A percentile compares a stretch with the other conserved stretches of the same genome.
These are phyloP conservation scores for Monopis laevigella DNA, from an alignment of 2,888 invertebrate genomes.

Conservation along the genomic window DNA sequence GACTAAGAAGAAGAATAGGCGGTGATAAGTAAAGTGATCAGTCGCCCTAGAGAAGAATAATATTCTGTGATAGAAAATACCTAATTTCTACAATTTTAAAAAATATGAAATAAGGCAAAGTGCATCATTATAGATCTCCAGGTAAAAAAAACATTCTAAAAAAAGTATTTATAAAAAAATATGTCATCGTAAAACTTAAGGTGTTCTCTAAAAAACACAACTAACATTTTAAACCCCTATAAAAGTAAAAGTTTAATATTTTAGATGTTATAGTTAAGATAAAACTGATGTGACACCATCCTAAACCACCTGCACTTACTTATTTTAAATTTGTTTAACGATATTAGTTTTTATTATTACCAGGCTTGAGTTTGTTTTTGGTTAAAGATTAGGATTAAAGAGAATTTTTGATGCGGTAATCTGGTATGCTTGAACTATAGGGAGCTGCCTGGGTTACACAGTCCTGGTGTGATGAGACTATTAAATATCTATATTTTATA, in stretches of 20 bases:
- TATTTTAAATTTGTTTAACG: slow-evolving; percentile 17
- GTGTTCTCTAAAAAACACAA: too few species aligned
- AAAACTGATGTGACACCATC: slow-evolving; percentile 40
- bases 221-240: slow-evolving; percentile 50
- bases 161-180: too few species aligned
- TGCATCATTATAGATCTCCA: too few species aligned
- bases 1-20: too few species aligned
- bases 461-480: slow-evolving; percentile 42
- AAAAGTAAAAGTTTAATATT: slow-evolving; percentile 63
- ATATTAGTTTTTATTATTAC: slow-evolving; percentile 13
- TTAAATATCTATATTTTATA: slow-evolving; percentile 64
- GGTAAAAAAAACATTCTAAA: too few species aligned
- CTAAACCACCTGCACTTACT: slow-evolving; percentile 52
- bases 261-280: slow-evolving; percentile 57
- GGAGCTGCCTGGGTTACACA: slow-evolving; percentile 49
- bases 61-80: too few species aligned
- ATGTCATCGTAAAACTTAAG: too few species aligned
- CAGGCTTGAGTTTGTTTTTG: slow-evolving; percentile 21
- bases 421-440: slow-evolving; percentile 50
- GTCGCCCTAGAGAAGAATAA: too few species aligned
- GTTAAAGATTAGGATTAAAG: slow-evolving; percentile 26
- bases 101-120: too few species aligned
- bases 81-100: too few species aligned
- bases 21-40: too few species aligned
- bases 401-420: slow-evolving; percentile 54